Evolutionary conservation across 2,888 invertebrate species (phyloP).

Genomic region (Cheilosia urbana): DNA sequence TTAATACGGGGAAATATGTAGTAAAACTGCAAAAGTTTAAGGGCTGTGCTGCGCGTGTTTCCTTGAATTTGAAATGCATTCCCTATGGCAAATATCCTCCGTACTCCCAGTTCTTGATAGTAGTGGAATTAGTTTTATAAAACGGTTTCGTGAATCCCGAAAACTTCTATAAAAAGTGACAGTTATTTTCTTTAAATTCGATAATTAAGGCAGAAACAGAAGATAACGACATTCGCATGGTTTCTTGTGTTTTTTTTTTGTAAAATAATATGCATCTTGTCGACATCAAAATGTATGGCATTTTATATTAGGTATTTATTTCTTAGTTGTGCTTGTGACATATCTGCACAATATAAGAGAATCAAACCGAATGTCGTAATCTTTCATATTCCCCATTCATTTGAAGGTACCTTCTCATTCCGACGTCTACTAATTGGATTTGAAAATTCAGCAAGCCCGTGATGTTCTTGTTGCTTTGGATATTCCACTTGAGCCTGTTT

Average conservation of each 20-base stretch:
- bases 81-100: slow-evolving; percentile 80
- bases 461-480: slow-evolving; percentile 19
- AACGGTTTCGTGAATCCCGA: slow-evolving; percentile 78
- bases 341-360: no score
- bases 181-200: neutral
- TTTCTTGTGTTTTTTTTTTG: no score
- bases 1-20: no score
- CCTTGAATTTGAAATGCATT: neutral
- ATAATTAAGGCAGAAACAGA: neutral
- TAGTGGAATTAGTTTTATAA: slow-evolving; percentile 77
- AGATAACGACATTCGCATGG: no score
- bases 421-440: slow-evolving; percentile 21
- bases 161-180: slow-evolving; percentile 77
- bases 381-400: neutral
- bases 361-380: no score
- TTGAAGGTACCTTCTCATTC: slow-evolving; percentile 12
- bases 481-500: slow-evolving; percentile 41
- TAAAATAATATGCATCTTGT: no score
- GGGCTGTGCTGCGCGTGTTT: neutral
- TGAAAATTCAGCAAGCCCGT: neutral
- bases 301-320: no score
- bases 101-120: slow-evolving; percentile 77
- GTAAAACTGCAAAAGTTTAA: neutral
- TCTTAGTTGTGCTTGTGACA: no score
- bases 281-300: no score